Base-by-base conservation (phyloP, 2,888 invertebrate species). In the Thymelicus acteon region DNA sequence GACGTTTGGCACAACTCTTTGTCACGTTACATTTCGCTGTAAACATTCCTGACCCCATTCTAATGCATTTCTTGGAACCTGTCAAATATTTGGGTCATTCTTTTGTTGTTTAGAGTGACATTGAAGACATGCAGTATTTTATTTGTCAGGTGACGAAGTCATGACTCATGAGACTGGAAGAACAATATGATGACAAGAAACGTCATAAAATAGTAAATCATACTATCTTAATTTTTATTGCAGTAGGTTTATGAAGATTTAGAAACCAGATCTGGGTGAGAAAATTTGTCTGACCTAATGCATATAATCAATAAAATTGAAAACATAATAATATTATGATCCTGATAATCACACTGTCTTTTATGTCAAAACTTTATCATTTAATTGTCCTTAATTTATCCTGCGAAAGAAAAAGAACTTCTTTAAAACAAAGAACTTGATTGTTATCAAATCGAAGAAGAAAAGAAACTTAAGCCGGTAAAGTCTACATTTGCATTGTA, bases 61-160 rank as follows among this genome's bases (percentile, higher is more conserved):
- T 76, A 79, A 78, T 83, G 79, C 80, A 79, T 64, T 82, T 82
- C 81, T 75, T 66, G 72, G 80, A 80, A 79, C 37, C 7, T 31
- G n/a, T 54, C 48, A 60, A 70, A 63, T 40, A 40, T 70, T 31
- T 70, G 48, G 58, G 70, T 19, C 69, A 63, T 49, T 49, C 69
- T 69, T 63, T 60, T 64, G 58, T 60, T 64, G 58, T 69, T 48
- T 44, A 37, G 31, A 60, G n/a, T 58, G 58, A 39, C 58, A 39
- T 58, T 58, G 54, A 24, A 54, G 54, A 54, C 1, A 5, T 24
- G 24, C 10, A 24, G 12, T 5, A 57, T 31, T 57, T 57, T 7
- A 57, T 57, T 57, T 13, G 5, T 37, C 13, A 37, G 31, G 57
- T 57, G 57, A 57, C 19, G 37, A 57, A 57, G 13, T 15, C 15